A percentile compares a stretch with the other conserved stretches of the same genome.
Conservation (phyloP, 2,888 invertebrate genomes). For the Pterostichus madidus region DNA sequence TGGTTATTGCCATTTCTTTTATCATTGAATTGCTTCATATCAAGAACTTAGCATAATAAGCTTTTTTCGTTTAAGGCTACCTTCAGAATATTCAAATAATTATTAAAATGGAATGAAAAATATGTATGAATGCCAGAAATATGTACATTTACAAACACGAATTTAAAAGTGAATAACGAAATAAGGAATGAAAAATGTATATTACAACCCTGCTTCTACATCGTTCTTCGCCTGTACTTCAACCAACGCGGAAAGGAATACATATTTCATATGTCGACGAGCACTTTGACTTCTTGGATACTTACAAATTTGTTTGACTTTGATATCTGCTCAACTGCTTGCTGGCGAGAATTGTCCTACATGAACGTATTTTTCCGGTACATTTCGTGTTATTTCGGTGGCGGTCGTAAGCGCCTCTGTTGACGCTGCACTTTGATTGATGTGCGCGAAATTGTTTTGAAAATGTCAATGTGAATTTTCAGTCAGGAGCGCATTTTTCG, state of each 20-base stretch:
- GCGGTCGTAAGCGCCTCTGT: too few relatives aligned
- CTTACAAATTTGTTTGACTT: constrained; percentile 63
- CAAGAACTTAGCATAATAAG: too few relatives aligned
- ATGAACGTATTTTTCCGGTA: constrained; percentile 22
- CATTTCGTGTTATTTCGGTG: not conserved
- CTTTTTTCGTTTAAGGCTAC: too few relatives aligned
- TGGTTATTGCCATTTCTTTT: too few relatives aligned
- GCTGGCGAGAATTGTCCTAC: constrained; percentile 48
- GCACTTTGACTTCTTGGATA: constrained; percentile 53
- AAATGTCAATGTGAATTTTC: constrained; percentile 58
- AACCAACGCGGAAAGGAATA: constrained; percentile 32
- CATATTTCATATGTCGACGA: constrained; percentile 61
- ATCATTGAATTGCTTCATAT: too few relatives aligned
- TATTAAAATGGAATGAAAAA: constrained; percentile 16
- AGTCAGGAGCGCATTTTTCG: constrained; percentile 44
- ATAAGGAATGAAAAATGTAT: constrained; percentile 46
- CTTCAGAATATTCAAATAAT: not conserved
- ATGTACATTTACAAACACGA: constrained; percentile 35
- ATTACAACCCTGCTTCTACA: constrained; percentile 23
- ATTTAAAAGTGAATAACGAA: constrained; percentile 44
- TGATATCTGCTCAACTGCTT: constrained; percentile 43
- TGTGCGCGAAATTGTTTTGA: constrained; percentile 62
- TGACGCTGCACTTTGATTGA: constrained; percentile 49
- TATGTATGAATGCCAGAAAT: constrained; percentile 8
- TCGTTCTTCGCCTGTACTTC: constrained; percentile 3